These are phyloP conservation scores for Sesamia inferens DNA, from an alignment of 2,888 invertebrate species.

Conservation along the genomic window DNA sequence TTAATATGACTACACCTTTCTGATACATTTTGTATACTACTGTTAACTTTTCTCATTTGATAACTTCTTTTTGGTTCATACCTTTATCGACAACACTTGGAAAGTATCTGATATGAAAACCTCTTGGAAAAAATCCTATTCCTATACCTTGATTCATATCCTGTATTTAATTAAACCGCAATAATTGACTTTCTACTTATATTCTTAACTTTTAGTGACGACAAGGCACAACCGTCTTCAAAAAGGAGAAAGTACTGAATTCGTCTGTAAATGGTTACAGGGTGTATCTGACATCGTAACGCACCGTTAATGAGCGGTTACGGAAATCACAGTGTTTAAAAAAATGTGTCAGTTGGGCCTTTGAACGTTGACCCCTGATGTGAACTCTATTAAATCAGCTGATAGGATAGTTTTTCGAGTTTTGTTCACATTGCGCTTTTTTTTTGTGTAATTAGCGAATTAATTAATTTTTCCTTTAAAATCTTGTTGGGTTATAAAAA, in stretches of 20 bases:
- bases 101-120: constrained; percentile 27
- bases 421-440: too few relatives aligned
- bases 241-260: constrained; percentile 25
- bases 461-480: too few relatives aligned
- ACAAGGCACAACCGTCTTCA: constrained; percentile 3
- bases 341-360: too few relatives aligned
- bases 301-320: too few relatives aligned
- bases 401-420: too few relatives aligned
- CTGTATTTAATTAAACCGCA: constrained; percentile 41
- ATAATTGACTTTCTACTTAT: constrained; percentile 17
- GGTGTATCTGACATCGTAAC: too few relatives aligned
- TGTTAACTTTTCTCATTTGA: background rate
- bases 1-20: background rate
- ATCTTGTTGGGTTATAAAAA: too few relatives aligned
- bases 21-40: background rate
- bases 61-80: constrained; percentile 1
- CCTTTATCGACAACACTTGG: background rate
- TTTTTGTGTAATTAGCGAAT: too few relatives aligned
- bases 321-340: too few relatives aligned
- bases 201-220: constrained; percentile 7
- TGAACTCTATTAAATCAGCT: too few relatives aligned
- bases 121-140: constrained; percentile 36
- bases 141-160: constrained; percentile 43
- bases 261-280: constrained; percentile 28
- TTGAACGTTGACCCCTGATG: too few relatives aligned